Base-by-base conservation (phyloP, 30 jellyfish, hydroid and myxozoan species). In the Mastigias papua region DNA sequence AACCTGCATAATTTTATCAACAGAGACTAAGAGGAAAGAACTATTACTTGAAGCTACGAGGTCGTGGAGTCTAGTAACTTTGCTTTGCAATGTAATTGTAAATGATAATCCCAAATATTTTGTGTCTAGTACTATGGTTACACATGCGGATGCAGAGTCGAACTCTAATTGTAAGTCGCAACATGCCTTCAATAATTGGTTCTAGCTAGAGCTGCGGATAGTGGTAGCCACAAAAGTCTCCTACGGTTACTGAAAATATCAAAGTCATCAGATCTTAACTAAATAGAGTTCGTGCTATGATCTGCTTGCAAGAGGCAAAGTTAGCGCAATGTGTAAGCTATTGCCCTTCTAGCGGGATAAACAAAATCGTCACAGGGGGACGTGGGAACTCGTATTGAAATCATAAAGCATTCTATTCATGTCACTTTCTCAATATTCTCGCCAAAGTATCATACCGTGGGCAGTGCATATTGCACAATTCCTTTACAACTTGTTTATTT, bases 301-400 rank as follows among this genome's bases (percentile, higher is more conserved):
- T 42, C 7, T 15, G 54, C 13, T 42, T 42, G 69, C 69, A 57
- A 23, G 69, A 23, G 17, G 69, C 69, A 20, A 16, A 20, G 19
- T 23, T 19, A 19, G 17, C 23, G 69, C 23, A 16, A 3, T 20
- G 30, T 57, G 69, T 5, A 57, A 16, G 69, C 19, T 16, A 16
- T 23, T 57, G 0, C 69, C 69, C 19, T 42, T 15, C 13, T 42
- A 42, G 54, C 54, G 13, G 13, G 54, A 15, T 42, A 42, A 42
- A 42, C 7, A 15, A 57, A 63, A 13, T 15, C n/a, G 42, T 20
- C 23, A 35, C 74, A 35, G 23, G 74, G 74, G 74, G 37, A 63
- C 74, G 74, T 63, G 74, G 74, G 74, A 63, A 63, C 46, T 15
- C 26, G 9, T 42, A 7, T 27, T 63, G 37, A 63, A 15, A 17